Base-by-base conservation (phyloP, 2,797 vertebrate genomes). In the Psittacula derbiana region DNA sequence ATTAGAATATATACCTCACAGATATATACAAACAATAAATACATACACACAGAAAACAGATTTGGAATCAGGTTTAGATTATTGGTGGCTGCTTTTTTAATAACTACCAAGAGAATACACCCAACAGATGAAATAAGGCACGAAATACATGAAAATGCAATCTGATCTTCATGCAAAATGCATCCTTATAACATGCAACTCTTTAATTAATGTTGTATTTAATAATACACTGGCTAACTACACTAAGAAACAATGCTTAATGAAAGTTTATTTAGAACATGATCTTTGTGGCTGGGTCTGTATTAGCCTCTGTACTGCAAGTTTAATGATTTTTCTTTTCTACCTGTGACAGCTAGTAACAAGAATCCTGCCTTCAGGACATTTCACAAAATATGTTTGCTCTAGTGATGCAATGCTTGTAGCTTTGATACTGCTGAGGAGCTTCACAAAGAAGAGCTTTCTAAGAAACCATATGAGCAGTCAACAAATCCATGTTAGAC, bases 151-250 rank as follows among this genome's bases (percentile, higher is more conserved):
- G 49, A 91, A 95, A 95, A 93, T 55, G 64, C 40, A 75, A 88
- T 61, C 69, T 38, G 53, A 83, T 86, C 80, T 94, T 88, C 50
- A 31, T 44, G 58, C 60, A 88, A 73, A 91, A 96, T 75, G 62
- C 76, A 60, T 43, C 30, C 40, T 81, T 8, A 6, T 66, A 93
- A 69, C 60, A 69, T 6, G 38, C 58, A 88, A 81, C 58, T 83
- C 69, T 70, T 93, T 91, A 92, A 94, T 92, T 95, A 86, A 86
- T 3, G 3, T n/a, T 92, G 50, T 49, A 88, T 66, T 92, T 91
- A 91, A 84, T 67, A 94, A 81, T 76, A 90, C 71, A 64, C 64
- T 88, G 55, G 50, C 52, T 92, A 93, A 87, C 66, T 90, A 86
- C 83, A 85, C 28, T 44, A 86, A 91, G 58, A 79, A 88, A 90